Base-by-base conservation (phyloP, 2,888 invertebrate species). In the Netelia virgata region DNA sequence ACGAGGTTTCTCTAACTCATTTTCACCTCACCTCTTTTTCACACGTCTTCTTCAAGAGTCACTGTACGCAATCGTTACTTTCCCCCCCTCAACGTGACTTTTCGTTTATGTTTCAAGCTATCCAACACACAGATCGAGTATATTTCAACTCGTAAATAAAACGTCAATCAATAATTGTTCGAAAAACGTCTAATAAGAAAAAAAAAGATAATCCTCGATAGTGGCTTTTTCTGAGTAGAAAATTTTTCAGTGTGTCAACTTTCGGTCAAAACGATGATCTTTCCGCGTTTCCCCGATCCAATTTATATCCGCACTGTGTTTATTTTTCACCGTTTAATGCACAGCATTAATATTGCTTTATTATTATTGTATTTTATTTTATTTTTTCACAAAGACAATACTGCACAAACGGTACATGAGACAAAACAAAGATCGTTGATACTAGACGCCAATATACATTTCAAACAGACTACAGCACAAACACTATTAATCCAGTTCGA, bases 381-480 rank as follows among this genome's bases (percentile, higher is more conserved):
- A 87, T 66, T 87, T 88, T 81, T 84, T 86, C 87, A 88, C 82
- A 88, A 83, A 81, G 88, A 90, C 89, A 88, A 90, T 88, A 91
- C 89, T 83, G 89, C 87, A 91, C 88, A 91, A 88, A 89, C 89
- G 89, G 86, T 86, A 90, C 88, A 91, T 83, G 83, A 82, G 86
- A 90, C 87, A 86, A 85, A 75, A 68, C 41, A 14, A 53, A 43
- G 10, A 68, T 66, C 6, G 28, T 47, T 20, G 1, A 57, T 75
- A 59, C 28, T 53, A 75, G 59, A 78, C 74, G 66, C 36, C 75
- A 16, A 82, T 69, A 70, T 36, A 50, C 9, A 68, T 57, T 18
- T 57, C 18, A 68, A 82, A 84, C 84, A 86, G 84, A 82, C 68
- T 75, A 86, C 86, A 86, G 84, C 86, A 86, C 84, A 76, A 72